Base-by-base conservation (phyloP, 2,888 invertebrate genomes). In the Chloromyia formosa region DNA sequence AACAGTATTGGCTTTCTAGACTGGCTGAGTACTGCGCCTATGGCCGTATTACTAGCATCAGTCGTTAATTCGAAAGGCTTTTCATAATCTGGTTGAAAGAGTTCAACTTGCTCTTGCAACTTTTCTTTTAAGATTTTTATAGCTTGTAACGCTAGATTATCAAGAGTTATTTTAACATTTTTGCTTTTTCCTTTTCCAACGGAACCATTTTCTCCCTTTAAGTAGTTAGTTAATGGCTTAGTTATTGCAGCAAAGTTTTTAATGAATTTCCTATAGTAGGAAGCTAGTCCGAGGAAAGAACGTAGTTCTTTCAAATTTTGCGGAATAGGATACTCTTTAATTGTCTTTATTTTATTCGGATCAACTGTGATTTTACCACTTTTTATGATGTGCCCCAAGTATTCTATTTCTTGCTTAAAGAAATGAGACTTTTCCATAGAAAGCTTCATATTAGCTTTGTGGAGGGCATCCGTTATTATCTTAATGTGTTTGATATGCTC, bases 1-100 rank as follows among this genome's bases (percentile, higher is more conserved):
- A 80, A 82, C 23, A 80, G 80, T 12, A 82, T 78, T 0, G 81
- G 81, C 62, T 78, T 74, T 74, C 78, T 76, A 14, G 77, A 79
- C 77, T 83, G 82, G 1, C 77, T 76, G 10, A 82, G 66, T 1
- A 83, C 80, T 2, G 77, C 80, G 0, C 81, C 82, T 1, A 81
- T 69, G 1, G 81, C 82, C 27, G 58, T 77, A 27, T n/a, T n/a
- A n/a, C n/a, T n/a, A n/a, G n/a, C n/a, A n/a, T n/a, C n/a, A n/a
- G n/a, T n/a, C n/a, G n/a, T n/a, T n/a, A n/a, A n/a, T n/a, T n/a
- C n/a, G n/a, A n/a, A n/a, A n/a, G n/a, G n/a, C n/a, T n/a, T n/a
- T 0, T 71, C 72, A 68, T 83, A 84, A 74, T 83, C 81, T 4
- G 82, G 82, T 56, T 82, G 71, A 10, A 42, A 71, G 7, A 61